Evolutionary conservation across 2,888 invertebrate genomes (phyloP), one percentile per base, ranked within the genome.

Genomic region (Lepidocyrtinus sp.): DNA sequence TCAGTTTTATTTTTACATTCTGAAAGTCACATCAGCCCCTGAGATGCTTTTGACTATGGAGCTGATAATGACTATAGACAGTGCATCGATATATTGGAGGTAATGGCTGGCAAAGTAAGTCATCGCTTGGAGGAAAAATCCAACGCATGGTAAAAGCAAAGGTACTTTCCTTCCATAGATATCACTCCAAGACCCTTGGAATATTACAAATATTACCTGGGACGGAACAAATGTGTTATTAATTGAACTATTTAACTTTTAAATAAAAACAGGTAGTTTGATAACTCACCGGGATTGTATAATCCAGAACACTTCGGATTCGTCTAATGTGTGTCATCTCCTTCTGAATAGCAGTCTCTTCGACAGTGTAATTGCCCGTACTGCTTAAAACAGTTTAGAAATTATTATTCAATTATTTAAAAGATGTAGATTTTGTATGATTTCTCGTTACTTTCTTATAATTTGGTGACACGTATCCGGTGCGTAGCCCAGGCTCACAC

Each of bases 171-270:
- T 68, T 12, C 87, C 87, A 62, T 86, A 82, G 1, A 76, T 71
- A 70, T 87, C 87, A 65, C 83, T 84, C 84, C 86, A 84, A 1
- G 85, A 84, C 1, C 87, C 87, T 7, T 85, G 76, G 46, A 87
- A 82, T n/a, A 87, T 17, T n/a, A 86, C 83, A 22, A 84, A 83
- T 0, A 84, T 19, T 1, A 87, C n/a, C 70, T 5, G 87, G 86
- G 36, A 87, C 76, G 9, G 84, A 65, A n/a, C n/a, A n/a, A n/a
- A n/a, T n/a, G n/a, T n/a, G n/a, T n/a, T n/a, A n/a, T n/a, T n/a
- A n/a, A n/a, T n/a, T n/a, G n/a, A n/a, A n/a, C n/a, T n/a, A n/a
- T n/a, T n/a, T n/a, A n/a, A n/a, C n/a, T n/a, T n/a, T n/a, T n/a
- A n/a, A n/a, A n/a, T n/a, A n/a, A n/a, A n/a, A n/a, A n/a, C n/a